Conservation (phyloP, 2,797 vertebrate species). For the Chromis chromis region DNA sequence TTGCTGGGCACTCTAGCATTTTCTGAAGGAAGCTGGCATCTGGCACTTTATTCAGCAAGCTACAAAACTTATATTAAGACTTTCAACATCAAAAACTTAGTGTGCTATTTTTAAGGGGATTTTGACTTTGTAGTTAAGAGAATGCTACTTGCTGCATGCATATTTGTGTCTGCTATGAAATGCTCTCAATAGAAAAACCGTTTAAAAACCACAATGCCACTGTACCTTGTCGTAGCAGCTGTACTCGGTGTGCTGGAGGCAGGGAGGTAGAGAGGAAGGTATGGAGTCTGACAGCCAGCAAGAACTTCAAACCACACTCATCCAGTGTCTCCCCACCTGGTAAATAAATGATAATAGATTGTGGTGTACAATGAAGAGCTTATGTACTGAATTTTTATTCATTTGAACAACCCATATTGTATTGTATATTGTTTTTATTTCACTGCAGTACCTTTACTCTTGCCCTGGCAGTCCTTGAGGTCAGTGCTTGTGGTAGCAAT, state of each 20-base stretch:
- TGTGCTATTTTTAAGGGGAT: not conserved
- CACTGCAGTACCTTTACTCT: conserved; percentile 81
- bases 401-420: not conserved
- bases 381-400: not conserved
- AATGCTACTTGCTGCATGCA: not conserved
- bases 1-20: not conserved
- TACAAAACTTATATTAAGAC: not conserved
- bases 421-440: not conserved
- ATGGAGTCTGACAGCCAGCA: conserved; percentile 95
- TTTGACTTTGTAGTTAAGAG: not conserved
- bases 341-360: conserved; percentile 28
- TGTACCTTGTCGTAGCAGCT: conserved; percentile 93
- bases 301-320: conserved; percentile 96
- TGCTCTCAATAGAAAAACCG: not conserved
- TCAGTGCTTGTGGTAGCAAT: conserved; percentile 97
- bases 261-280: conserved; percentile 95
- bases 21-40: not conserved
- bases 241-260: conserved; percentile 91
- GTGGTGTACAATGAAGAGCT: not conserved
- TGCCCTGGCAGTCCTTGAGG: conserved; percentile 92
- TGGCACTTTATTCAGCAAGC: not conserved
- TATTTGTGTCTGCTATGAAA: not conserved
- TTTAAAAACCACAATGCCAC: not conserved
- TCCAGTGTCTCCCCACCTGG: conserved; percentile 97
- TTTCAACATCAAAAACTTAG: not conserved